phyloP scores from a whole-genome alignment of 2,797 vertebrate genomes.

The Xenops minutus region DNA sequence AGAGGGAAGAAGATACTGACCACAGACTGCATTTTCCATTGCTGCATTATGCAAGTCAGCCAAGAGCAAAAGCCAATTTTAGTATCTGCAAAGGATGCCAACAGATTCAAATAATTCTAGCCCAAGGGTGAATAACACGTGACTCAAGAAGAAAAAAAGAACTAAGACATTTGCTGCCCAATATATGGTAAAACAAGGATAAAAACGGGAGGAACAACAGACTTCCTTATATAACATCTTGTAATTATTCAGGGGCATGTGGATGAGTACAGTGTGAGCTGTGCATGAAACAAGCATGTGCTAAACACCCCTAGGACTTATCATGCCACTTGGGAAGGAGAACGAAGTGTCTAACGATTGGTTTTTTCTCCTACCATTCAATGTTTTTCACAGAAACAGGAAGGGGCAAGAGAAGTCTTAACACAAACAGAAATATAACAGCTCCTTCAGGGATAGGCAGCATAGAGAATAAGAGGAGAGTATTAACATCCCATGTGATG shows the following conservation, averaged over 20 bases:
- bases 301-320: neutral
- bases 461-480: neutral
- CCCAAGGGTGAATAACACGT: neutral
- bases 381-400: neutral
- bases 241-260: neutral
- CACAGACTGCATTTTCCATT: neutral
- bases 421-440: conserved; percentile 9
- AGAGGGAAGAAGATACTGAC: neutral
- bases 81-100: neutral
- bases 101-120: neutral
- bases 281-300: neutral
- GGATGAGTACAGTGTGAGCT: neutral
- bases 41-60: neutral
- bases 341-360: neutral
- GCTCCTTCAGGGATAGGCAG: conserved; percentile 15
- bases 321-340: neutral
- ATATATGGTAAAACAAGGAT: neutral
- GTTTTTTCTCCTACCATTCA: neutral
- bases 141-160: neutral
- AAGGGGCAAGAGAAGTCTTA: neutral
- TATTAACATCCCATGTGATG: conserved; percentile 43
- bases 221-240: neutral
- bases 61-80: neutral
- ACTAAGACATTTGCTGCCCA: neutral
- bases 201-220: neutral